These are phyloP conservation scores for Lethocerus indicus DNA, from an alignment of 1,140 invertebrate genomes.

Conservation along the genomic window DNA sequence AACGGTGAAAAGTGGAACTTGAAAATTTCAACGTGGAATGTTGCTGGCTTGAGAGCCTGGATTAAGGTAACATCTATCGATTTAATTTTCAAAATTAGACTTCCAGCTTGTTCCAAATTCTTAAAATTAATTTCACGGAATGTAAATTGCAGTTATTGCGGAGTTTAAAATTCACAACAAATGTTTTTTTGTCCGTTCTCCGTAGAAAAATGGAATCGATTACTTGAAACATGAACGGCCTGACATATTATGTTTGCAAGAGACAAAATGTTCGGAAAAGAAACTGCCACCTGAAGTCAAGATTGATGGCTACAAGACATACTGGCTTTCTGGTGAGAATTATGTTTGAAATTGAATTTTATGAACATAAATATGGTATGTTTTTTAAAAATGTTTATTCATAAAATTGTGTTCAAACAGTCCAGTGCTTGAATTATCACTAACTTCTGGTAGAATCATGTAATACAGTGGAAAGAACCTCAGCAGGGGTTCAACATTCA, in stretches of 20 bases:
- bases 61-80: slow-evolving; percentile 45
- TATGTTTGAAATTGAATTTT: too few relatives aligned
- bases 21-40: slow-evolving; percentile 91
- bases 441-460: too few relatives aligned
- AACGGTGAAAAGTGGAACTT: slow-evolving; percentile 58
- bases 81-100: slow-evolving; percentile 7
- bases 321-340: slow-evolving; percentile 56
- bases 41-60: slow-evolving; percentile 82
- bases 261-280: slow-evolving; percentile 72
- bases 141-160: background rate
- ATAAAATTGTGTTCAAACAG: too few relatives aligned
- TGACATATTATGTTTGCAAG: slow-evolving; percentile 88
- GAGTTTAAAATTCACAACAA: background rate
- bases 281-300: slow-evolving; percentile 70
- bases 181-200: slow-evolving; percentile 17
- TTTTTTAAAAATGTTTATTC: too few relatives aligned
- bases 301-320: slow-evolving; percentile 63
- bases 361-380: too few relatives aligned
- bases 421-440: too few relatives aligned
- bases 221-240: slow-evolving; percentile 70
- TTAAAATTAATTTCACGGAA: slow-evolving; percentile 1
- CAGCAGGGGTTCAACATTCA: too few relatives aligned
- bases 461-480: too few relatives aligned
- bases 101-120: background rate
- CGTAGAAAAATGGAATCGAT: slow-evolving; percentile 51